Evolutionary conservation across 2,888 invertebrate species (phyloP).

Genomic region (Drosophila diplacantha): DNA sequence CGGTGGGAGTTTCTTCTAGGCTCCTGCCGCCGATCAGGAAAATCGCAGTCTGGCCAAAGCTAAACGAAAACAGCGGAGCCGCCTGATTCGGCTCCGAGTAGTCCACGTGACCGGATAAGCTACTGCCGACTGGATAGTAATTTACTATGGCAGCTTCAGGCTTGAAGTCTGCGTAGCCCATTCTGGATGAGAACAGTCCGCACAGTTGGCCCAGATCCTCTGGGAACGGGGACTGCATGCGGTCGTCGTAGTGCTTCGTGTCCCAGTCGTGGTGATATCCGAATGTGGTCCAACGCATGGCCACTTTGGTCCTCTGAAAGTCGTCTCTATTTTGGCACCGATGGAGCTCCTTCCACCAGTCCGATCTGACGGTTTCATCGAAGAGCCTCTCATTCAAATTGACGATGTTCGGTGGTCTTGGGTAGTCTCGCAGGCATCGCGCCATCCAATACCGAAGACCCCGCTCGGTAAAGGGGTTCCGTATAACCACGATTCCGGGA

Average conservation of each 20-base stretch:
- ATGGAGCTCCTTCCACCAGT: conserved; percentile 82
- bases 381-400: conserved; percentile 72
- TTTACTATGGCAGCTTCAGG: conserved; percentile 98
- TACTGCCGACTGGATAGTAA: conserved; percentile 95
- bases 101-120: conserved; percentile 95
- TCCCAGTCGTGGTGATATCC: conserved; percentile 99
- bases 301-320: conserved; percentile 73
- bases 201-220: conserved; percentile 83
- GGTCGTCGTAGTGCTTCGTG: conserved; percentile 90
- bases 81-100: conserved; percentile 91
- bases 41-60: conserved; percentile 96
- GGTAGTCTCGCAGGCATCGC: conserved; percentile 87
- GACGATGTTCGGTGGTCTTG: conserved; percentile 81
- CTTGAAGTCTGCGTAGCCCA: conserved; percentile 81
- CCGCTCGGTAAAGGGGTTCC: conserved; percentile 87
- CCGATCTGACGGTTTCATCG: conserved; percentile 74
- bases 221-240: conserved; percentile 84
- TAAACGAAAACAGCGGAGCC: conserved; percentile 94
- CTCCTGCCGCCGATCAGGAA: conserved; percentile 93
- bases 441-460: conserved; percentile 92
- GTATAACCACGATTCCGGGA: conserved; percentile 88
- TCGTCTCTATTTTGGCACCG: conserved; percentile 44
- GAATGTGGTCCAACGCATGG: conserved; percentile 93
- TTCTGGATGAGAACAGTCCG: conserved; percentile 80
- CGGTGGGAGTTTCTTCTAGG: conserved; percentile 82